phyloP scores from a whole-genome alignment of 2,113 vertebrate species.

The Vicugna pacos region DNA sequence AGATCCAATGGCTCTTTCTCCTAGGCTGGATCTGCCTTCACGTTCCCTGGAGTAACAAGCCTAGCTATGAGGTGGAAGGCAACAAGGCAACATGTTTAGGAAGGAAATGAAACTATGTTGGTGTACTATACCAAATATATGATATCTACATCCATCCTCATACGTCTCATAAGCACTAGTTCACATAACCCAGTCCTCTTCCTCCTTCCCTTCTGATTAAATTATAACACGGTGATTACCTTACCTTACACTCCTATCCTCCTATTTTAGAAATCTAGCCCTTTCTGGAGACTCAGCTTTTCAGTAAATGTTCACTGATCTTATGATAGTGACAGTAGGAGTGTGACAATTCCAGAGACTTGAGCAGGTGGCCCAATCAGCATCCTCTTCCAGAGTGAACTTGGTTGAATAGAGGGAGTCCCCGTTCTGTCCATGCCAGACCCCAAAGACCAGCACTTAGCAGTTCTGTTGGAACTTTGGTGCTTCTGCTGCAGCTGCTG shows the following conservation, averaged over 20 bases:
- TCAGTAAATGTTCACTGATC: background rate
- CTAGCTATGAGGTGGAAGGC: background rate
- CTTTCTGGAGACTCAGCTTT: background rate
- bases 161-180: background rate
- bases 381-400: background rate
- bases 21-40: background rate
- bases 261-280: background rate
- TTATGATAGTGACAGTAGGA: background rate
- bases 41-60: background rate
- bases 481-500: background rate
- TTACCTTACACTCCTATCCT: background rate
- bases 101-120: constrained; percentile 4
- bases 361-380: background rate
- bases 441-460: background rate
- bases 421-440: background rate
- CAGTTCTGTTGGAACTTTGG: background rate
- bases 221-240: background rate
- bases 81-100: background rate
- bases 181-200: background rate
- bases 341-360: background rate
- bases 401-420: background rate
- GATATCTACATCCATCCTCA: background rate
- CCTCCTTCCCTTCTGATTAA: background rate
- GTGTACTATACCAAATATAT: background rate
- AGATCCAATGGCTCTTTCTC: background rate